Evolutionary conservation across 2,797 vertebrate genomes (phyloP).

Genomic region (Anisognathus igniventris): DNA sequence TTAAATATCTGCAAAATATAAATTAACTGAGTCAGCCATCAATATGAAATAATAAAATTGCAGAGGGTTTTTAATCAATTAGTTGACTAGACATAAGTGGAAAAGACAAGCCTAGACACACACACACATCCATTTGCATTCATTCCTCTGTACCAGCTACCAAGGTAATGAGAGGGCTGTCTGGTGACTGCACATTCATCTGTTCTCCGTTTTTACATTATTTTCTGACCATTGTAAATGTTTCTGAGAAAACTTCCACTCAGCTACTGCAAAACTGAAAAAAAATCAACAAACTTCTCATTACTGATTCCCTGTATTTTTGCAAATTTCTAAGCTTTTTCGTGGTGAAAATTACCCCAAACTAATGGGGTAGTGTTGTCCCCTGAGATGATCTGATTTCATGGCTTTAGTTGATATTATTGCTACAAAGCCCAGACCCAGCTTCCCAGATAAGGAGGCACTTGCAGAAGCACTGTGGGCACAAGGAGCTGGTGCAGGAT

Average conservation of each 20-base stretch:
- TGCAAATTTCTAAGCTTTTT: neutral
- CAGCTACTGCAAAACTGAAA: neutral
- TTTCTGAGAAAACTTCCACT: neutral
- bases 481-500: neutral
- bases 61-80: neutral
- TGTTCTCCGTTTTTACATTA: neutral
- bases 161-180: neutral
- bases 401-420: neutral
- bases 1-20: neutral
- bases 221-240: neutral
- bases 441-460: neutral
- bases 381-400: neutral
- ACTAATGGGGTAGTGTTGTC: rapidly evolving
- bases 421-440: neutral
- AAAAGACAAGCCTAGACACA: neutral
- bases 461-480: neutral
- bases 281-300: neutral
- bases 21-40: neutral
- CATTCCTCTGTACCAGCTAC: neutral
- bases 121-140: neutral
- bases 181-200: neutral
- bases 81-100: neutral
- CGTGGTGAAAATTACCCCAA: neutral
- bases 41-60: neutral
- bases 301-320: neutral